Conservation (phyloP, 2,113 vertebrate genomes). For the Halcyon senegalensis region DNA sequence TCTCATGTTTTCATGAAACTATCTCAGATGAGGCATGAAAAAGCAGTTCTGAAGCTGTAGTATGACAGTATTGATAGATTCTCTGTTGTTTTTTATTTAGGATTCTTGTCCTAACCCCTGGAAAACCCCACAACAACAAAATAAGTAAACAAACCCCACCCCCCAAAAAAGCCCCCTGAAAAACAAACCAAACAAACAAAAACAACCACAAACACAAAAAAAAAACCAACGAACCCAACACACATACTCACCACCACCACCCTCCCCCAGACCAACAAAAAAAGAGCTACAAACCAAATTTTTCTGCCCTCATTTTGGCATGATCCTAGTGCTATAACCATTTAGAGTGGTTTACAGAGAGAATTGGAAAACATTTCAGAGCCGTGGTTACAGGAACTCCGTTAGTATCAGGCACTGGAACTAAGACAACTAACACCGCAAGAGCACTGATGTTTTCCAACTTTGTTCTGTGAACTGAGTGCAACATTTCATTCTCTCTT, state of each 20-base stretch:
- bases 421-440: not conserved
- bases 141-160: not conserved
- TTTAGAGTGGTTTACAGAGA: not conserved
- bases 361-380: not conserved
- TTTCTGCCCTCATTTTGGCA: not conserved
- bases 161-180: too few relatives aligned
- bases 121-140: not conserved
- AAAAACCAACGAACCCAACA: not conserved
- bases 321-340: not conserved
- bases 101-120: not conserved
- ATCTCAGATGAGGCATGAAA: not conserved
- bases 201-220: too few relatives aligned
- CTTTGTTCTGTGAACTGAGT: conserved; percentile 43
- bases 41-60: not conserved
- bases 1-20: not conserved
- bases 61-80: not conserved
- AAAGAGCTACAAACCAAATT: not conserved
- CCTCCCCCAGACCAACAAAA: too few relatives aligned
- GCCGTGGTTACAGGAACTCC: not conserved
- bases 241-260: not conserved
- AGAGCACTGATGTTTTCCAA: not conserved
- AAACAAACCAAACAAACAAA: not conserved
- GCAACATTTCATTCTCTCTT: conserved; percentile 31
- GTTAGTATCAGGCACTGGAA: not conserved
- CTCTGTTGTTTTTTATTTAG: not conserved